Evolutionary conservation across 2,113 vertebrate genomes (phyloP), one percentile per base, ranked within the genome.

Genomic region (Toxostoma redivivum): DNA sequence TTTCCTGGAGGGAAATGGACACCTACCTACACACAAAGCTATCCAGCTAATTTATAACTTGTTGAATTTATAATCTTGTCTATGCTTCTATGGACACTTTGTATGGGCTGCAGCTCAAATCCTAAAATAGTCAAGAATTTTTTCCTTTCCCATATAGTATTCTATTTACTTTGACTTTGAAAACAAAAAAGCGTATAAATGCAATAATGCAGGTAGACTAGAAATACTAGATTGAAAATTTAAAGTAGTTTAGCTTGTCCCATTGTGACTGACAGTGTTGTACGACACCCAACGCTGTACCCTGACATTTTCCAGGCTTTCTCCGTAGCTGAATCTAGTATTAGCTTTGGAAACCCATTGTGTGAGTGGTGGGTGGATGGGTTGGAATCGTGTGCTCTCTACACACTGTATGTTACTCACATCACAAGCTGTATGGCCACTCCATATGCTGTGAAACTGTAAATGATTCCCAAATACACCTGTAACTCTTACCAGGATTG

Each of bases 191-290:
- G 98, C 98, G 97, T 98, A 98, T 98, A 97, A 95, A 98, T 98
- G 98, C 98, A 98, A 98, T 98, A 98, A 98, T 97, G 97, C 97
- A 97, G 98, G 96, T 98, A 98, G 98, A 98, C 95, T 97, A 98
- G 98, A 98, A 93, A 96, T 93, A 95, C 97, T 96, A 95, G 95
- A 97, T 92, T 97, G 97, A 97, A 97, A 97, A 97, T 96, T 83
- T 97, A 94, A 97, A 97, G 97, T 98, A 98, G 97, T 97, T 98
- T 97, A 97, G 97, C 97, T 98, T 97, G 95, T 98, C 97, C 96
- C 96, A 97, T 97, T 94, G 97, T 97, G 97, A 97, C 97, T 90
- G 95, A 96, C 97, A 97, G 97, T 97, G 97, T 97, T 97, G 97
- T 97, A 87, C 1, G 57, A 96, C 95, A 96, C 95, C 96, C 97